Base-by-base conservation (phyloP, 2,888 invertebrate species). In the Lasioglossum malachurum region DNA sequence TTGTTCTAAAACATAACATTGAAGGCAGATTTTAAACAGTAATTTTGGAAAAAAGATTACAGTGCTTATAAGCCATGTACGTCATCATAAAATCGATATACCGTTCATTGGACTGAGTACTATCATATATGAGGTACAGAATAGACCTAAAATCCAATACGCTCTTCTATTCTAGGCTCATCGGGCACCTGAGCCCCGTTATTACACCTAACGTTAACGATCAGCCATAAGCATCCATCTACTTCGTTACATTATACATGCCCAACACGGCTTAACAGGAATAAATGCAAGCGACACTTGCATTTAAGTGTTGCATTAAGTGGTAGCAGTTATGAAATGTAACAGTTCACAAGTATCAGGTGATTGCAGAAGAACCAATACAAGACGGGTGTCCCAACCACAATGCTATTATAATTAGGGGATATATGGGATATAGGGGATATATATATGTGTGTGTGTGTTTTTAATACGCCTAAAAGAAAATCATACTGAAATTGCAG, bases 181-280 rank as follows among this genome's bases (percentile, higher is more conserved):
- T 69, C 67, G 67, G 23, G 23, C 67, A 69, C 67, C 67, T 69
- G 67, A 64, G 64, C 64, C 64, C 19, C 64, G 64, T 64, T 64
- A 64, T 31, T 64, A 64, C n/a, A 64, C 64, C 31, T 8, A 64
- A 64, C 64, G 64, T 64, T 64, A 64, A 64, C 64, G 64, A 64
- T 64, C 64, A 64, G 27, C 64, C 64, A 64, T 64, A 64, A 31
- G 64, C 31, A 64, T 64, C 31, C 16, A 31, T 64, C 31, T 31
- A 64, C 64, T 64, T 64, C 31, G 31, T 64, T 64, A 64, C 4
- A 38, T 69, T 69, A 69, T n/a, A 16, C 31, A 64, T 69, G 23
- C 23, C 38, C 35, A 23, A 35, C 67, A 69, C 10, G 67, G 23
- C 67, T 69, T 69, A 38, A 23, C 67, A 23, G 4, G 23, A 35